Evolutionary conservation across 2,888 invertebrate species (phyloP).

Genomic region (Ptilodon capucinus): DNA sequence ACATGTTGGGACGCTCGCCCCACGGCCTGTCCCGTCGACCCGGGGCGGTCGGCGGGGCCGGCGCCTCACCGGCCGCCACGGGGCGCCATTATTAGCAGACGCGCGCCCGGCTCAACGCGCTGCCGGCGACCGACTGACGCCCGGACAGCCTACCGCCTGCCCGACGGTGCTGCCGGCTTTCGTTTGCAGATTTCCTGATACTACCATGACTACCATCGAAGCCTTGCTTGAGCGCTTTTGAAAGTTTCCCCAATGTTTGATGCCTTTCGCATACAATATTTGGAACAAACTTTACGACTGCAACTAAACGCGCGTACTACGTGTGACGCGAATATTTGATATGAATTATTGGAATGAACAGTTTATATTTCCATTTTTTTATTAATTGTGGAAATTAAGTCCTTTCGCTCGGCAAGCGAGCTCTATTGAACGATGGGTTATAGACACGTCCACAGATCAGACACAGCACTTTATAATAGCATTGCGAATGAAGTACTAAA

Average conservation of each 20-base stretch:
- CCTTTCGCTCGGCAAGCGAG: no score
- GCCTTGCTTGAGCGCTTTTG: not conserved
- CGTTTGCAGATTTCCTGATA: constrained; percentile 36
- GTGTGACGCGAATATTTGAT: no score
- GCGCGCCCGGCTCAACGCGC: constrained; percentile 72
- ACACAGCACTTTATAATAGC: no score
- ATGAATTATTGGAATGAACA: no score
- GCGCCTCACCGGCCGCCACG: constrained; percentile 81
- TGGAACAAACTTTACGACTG: no score
- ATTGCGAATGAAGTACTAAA: no score
- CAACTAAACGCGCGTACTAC: not conserved
- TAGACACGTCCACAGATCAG: no score
- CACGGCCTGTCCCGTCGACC: constrained; percentile 78
- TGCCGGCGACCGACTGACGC: constrained; percentile 73
- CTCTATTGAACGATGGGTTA: no score
- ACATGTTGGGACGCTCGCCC: constrained; percentile 76
- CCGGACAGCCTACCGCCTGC: constrained; percentile 24
- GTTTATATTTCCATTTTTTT: no score
- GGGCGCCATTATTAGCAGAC: constrained; percentile 74
- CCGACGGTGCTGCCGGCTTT: constrained; percentile 17
- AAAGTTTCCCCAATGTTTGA: not conserved
- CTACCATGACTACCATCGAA: not conserved
- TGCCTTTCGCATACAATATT: not conserved
- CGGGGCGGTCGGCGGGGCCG: constrained; percentile 82
- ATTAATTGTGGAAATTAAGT: no score